phyloP scores from a whole-genome alignment of 2,113 vertebrate genomes.

The Crotophaga sulcirostris region DNA sequence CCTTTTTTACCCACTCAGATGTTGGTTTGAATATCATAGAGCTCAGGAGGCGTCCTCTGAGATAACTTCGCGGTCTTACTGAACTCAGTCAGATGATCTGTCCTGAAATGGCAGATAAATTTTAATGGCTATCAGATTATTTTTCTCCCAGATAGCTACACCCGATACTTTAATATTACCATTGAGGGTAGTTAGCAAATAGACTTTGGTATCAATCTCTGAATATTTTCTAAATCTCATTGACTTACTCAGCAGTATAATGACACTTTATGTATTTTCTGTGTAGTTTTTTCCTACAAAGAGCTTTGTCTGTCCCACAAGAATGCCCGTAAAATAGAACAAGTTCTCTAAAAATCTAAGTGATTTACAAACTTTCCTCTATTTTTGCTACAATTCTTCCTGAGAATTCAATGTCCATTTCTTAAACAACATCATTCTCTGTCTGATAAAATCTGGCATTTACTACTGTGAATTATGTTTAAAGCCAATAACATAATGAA shows the following conservation, averaged over 20 bases:
- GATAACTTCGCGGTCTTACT: neutral
- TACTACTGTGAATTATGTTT: neutral
- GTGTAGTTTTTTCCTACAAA: neutral
- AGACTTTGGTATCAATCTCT: neutral
- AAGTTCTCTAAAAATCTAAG: neutral
- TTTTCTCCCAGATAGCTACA: neutral
- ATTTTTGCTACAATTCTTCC: neutral
- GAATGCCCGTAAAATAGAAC: neutral
- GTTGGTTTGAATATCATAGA: neutral
- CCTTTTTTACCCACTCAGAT: neutral
- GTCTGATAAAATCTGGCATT: neutral
- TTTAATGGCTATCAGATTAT: neutral
- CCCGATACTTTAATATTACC: neutral
- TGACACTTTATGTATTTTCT: neutral
- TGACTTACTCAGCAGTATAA: neutral
- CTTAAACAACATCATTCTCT: neutral
- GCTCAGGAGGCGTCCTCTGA: neutral
- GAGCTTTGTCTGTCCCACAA: neutral
- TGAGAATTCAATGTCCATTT: neutral
- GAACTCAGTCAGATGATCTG: neutral
- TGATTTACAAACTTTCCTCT: neutral
- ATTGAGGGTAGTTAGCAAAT: neutral
- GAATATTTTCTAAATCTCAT: neutral
- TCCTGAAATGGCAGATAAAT: conserved; percentile 5
- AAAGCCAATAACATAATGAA: neutral